These are phyloP conservation scores for Thymelicus acteon DNA, from an alignment of 2,888 invertebrate genomes.

Conservation along the genomic window DNA sequence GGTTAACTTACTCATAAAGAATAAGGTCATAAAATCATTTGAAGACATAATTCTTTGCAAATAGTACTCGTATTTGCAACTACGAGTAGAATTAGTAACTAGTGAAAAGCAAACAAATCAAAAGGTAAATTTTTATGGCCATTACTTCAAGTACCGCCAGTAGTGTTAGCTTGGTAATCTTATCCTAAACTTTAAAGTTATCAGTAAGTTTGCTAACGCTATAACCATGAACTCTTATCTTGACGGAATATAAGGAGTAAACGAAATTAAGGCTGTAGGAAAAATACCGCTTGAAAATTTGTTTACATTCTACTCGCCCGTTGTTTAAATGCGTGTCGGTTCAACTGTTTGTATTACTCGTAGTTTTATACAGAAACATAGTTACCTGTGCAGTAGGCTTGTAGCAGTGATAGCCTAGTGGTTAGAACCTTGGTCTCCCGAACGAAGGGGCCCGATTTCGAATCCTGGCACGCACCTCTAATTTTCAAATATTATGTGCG, in stretches of 20 bases:
- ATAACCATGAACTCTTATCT: slow-evolving; percentile 22
- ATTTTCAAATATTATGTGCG: too few species aligned
- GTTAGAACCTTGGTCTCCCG: too few species aligned
- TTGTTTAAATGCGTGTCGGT: not conserved
- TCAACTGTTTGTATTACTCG: not conserved
- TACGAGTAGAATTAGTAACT: too few species aligned
- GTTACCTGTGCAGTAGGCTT: too few species aligned
- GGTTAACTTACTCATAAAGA: too few species aligned
- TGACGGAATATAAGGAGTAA: slow-evolving; percentile 12
- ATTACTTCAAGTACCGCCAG: not conserved
- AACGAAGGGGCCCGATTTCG: too few species aligned
- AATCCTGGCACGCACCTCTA: too few species aligned
- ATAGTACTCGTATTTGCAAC: too few species aligned
- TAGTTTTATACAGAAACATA: not conserved
- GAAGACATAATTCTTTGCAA: too few species aligned
- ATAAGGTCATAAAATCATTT: too few species aligned
- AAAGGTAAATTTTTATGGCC: slow-evolving; percentile 28
- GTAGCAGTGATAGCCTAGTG: too few species aligned
- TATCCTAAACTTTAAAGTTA: slow-evolving; percentile 20
- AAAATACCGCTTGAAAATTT: slow-evolving; percentile 42
- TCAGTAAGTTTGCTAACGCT: slow-evolving; percentile 23
- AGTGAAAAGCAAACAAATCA: slow-evolving; percentile 27
- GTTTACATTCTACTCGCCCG: slow-evolving; percentile 1
- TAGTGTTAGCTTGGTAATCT: not conserved
- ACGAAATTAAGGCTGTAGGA: slow-evolving; percentile 41